Conservation (phyloP, 2,797 vertebrate species). For the Pangasius djambal region DNA sequence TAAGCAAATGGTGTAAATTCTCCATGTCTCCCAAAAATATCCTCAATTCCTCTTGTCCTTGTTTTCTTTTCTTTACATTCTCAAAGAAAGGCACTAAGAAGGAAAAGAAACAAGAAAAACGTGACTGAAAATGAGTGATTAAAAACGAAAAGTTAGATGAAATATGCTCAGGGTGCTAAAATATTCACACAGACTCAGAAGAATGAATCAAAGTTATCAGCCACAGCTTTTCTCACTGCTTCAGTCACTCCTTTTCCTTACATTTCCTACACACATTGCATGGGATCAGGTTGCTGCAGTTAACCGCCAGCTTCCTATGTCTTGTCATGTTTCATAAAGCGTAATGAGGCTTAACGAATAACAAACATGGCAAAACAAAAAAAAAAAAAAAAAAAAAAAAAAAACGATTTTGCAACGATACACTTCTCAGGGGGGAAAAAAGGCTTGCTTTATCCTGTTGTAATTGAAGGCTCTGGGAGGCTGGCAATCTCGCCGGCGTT, state of each 20-base stretch:
- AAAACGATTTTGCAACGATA: conserved; percentile 3
- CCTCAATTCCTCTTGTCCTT: background rate
- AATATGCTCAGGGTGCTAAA: background rate
- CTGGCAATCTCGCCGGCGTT: conserved; percentile 56
- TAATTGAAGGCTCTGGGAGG: conserved; percentile 58
- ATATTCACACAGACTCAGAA: background rate
- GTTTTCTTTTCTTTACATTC: background rate
- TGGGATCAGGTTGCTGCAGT: background rate
- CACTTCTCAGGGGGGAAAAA: conserved; percentile 10
- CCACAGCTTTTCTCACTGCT: background rate
- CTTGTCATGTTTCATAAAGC: conserved; percentile 14
- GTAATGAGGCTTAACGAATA: background rate
- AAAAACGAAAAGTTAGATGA: background rate
- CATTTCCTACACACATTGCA: background rate
- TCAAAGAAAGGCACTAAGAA: background rate
- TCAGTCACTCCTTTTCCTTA: background rate
- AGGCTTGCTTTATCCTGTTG: conserved; percentile 53
- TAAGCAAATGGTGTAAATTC: background rate
- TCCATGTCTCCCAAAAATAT: background rate
- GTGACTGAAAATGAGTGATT: background rate
- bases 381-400: conserved; percentile 11
- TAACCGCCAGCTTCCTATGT: background rate
- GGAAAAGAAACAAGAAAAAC: background rate
- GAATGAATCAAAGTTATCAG: background rate
- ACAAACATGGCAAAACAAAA: conserved; percentile 17